These are phyloP conservation scores for Dinomys branickii DNA, from an alignment of 2,113 vertebrate species.

Conservation along the genomic window DNA sequence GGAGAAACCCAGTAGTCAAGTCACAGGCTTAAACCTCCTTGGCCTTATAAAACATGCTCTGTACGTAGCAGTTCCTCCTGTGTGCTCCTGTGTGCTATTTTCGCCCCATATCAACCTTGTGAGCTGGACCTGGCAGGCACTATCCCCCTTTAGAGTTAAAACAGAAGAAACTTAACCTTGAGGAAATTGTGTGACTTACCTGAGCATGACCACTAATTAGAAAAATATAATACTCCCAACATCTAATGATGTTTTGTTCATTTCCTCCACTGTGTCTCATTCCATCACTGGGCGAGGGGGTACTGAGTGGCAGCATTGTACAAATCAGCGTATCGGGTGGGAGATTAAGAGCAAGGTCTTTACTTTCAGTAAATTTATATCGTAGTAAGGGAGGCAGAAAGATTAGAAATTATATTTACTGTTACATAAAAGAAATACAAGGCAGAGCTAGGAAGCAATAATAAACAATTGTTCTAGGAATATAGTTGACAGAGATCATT, in stretches of 20 bases:
- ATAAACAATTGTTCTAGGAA: background rate
- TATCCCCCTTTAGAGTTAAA: background rate
- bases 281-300: background rate
- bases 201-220: background rate
- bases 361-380: background rate
- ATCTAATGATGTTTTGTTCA: background rate
- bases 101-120: background rate
- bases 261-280: background rate
- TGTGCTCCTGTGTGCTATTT: background rate
- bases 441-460: background rate
- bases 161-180: background rate
- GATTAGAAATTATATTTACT: background rate
- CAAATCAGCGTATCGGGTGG: background rate
- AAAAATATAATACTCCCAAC: background rate
- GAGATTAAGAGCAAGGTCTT: background rate
- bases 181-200: background rate
- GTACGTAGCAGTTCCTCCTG: background rate
- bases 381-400: background rate
- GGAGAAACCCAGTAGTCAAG: background rate
- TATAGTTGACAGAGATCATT: background rate
- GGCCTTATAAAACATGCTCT: no score
- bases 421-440: background rate
- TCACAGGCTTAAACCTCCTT: background rate
- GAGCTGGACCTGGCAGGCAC: background rate
- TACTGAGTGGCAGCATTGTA: fast-evolving